Percentiles rank a stretch among this genome's conserved stretches.
Evolutionary conservation across 2,797 vertebrate genomes (phyloP).

Genomic region (Peromyscus nudipes): DNA sequence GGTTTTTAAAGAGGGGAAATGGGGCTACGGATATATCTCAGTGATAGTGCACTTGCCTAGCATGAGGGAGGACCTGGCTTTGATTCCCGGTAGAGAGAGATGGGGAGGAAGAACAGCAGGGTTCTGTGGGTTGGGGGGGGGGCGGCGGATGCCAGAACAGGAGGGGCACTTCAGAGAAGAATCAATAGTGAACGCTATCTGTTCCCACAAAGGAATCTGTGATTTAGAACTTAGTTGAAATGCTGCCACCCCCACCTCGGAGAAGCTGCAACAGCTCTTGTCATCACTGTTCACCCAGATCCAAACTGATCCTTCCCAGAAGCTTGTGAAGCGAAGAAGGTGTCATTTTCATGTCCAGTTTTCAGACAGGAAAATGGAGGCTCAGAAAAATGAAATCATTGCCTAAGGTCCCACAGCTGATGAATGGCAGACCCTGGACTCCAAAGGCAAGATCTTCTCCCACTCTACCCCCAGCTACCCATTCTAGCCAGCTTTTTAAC

Average conservation of each 20-base stretch:
- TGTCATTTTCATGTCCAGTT: background rate
- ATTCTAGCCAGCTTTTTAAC: background rate
- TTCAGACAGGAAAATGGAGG: conserved; percentile 16
- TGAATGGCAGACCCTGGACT: background rate
- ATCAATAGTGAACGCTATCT: background rate
- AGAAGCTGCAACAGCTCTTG: background rate
- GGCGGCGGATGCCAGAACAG: background rate
- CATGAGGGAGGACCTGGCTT: background rate
- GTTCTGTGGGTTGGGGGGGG: background rate
- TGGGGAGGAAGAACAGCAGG: background rate
- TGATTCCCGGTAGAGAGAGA: background rate
- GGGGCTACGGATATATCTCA: background rate
- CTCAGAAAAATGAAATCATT: background rate
- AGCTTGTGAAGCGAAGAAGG: background rate
- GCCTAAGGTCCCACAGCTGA: background rate
- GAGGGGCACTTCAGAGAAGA: conserved; percentile 9
- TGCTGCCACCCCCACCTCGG: background rate
- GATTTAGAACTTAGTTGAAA: background rate
- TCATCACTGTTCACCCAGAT: background rate
- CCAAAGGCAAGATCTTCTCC: background rate
- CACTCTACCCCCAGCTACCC: background rate
- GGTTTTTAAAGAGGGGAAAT: background rate
- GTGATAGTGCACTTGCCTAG: background rate
- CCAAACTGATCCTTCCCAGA: background rate
- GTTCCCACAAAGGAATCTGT: background rate